A percentile compares a stretch with the other conserved stretches of the same genome.
These are phyloP conservation scores for Ardeotis arabs DNA, from an alignment of 2,113 vertebrate genomes.

Conservation along the genomic window DNA sequence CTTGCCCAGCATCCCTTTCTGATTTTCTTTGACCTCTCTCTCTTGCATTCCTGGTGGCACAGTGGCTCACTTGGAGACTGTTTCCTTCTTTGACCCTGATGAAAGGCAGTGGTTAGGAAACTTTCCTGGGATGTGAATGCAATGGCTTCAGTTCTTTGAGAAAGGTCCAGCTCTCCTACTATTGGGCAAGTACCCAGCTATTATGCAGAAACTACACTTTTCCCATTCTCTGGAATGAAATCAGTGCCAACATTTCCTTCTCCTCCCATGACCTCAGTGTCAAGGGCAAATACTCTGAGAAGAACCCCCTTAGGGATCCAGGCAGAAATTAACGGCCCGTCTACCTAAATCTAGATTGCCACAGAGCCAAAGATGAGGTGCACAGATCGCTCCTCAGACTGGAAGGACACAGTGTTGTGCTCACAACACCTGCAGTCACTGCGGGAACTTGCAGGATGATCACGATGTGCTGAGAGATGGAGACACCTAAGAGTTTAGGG, in stretches of 20 bases:
- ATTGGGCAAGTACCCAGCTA: neutral
- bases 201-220: neutral
- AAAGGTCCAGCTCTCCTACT: constrained; percentile 4
- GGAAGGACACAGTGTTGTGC: neutral
- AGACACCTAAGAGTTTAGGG: neutral
- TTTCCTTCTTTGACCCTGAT: neutral
- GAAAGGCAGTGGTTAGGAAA: neutral
- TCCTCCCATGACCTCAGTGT: neutral
- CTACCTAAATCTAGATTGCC: neutral
- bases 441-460: neutral
- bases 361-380: neutral
- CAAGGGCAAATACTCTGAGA: neutral
- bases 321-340: neutral
- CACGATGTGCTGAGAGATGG: neutral
- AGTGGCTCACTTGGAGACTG: neutral
- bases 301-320: neutral
- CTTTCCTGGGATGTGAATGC: neutral
- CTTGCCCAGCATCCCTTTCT: neutral
- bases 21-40: neutral
- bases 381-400: rapidly evolving
- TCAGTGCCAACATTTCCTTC: neutral
- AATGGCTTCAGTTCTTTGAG: neutral
- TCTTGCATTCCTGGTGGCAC: neutral
- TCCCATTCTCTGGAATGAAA: neutral
- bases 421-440: neutral